Percentiles rank a stretch among this genome's conserved stretches.
Conservation (phyloP, 2,797 vertebrate species). For the Dipus sagitta region DNA sequence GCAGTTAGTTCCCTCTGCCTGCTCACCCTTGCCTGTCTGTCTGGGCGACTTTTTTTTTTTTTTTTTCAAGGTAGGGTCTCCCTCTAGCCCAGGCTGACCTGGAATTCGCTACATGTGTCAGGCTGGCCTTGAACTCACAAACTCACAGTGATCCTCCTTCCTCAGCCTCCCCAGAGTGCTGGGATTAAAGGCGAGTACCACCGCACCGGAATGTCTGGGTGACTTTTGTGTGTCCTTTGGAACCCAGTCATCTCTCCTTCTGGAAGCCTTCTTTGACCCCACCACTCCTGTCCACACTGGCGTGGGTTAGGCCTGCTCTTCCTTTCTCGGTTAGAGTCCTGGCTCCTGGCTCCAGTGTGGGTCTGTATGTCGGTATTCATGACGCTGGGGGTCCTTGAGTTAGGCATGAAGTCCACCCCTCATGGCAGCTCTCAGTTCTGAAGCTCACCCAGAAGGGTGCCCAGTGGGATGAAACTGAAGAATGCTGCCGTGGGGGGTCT, state of each 20-base stretch:
- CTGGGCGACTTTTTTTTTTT: background rate
- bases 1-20: background rate
- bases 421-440: background rate
- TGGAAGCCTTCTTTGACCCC: slow-evolving; percentile 35
- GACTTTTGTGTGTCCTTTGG: background rate
- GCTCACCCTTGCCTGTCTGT: background rate
- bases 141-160: too few species aligned
- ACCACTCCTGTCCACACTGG: too few species aligned
- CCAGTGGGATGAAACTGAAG: background rate
- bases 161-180: too few species aligned
- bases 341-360: background rate
- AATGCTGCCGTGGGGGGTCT: background rate
- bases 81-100: too few species aligned
- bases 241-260: background rate
- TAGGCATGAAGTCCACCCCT: background rate
- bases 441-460: background rate
- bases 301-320: background rate
- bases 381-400: background rate
- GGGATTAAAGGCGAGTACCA: too few species aligned
- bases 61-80: too few species aligned
- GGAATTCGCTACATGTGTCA: too few species aligned
- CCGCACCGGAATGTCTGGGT: background rate
- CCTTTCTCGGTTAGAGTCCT: background rate
- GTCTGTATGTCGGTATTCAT: background rate
- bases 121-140: too few species aligned